Evolutionary conservation across 2,888 invertebrate genomes (phyloP), one percentile per base, ranked within the genome.

Genomic region (Trichacis sp.): DNA sequence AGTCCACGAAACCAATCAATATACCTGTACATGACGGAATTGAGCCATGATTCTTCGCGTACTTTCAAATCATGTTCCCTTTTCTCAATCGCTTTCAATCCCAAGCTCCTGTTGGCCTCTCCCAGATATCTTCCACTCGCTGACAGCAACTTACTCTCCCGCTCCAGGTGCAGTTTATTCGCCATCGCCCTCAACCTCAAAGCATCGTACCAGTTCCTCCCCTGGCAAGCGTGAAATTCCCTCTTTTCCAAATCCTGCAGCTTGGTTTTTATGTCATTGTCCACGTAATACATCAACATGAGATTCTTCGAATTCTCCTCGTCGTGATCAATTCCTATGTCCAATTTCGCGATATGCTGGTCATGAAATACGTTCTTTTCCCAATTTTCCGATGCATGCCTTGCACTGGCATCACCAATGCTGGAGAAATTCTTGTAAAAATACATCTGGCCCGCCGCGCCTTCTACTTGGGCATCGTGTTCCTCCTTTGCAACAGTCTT

Each of bases 111-210:
- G 1, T 63, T 52, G 0, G 73, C 69, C 1, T 79, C 74, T 58
- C 80, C 75, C 20, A 82, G 53, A 0, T 70, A 42, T 6, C 80
- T 64, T 59, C 77, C 74, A 3, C 71, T 68, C 12, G 75, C 75
- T 12, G 76, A 72, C 46, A 77, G 77, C 12, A 83, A 49, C 56
- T 78, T 72, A 33, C 74, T 78, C 47, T 81, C 82, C 6, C 77
- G 73, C 2, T 73, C 66, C 6, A 82, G 58, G 55, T 76, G 80
- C 36, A 83, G 36, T n/a, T 73, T 72, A 57, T 82, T 82, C 38
- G 72, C 74, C 82, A 82, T 82, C 42, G 82, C 81, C 9, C 81
- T 66, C 0, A 83, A 62, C n/a, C 83, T 73, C 5, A 83, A 49
- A 0, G 82, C 81, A 9, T 83, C 82, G 53, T 77, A 76, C 80